Conservation (phyloP, 1,140 invertebrate genomes). For the Dendroctonus ponderosae region DNA sequence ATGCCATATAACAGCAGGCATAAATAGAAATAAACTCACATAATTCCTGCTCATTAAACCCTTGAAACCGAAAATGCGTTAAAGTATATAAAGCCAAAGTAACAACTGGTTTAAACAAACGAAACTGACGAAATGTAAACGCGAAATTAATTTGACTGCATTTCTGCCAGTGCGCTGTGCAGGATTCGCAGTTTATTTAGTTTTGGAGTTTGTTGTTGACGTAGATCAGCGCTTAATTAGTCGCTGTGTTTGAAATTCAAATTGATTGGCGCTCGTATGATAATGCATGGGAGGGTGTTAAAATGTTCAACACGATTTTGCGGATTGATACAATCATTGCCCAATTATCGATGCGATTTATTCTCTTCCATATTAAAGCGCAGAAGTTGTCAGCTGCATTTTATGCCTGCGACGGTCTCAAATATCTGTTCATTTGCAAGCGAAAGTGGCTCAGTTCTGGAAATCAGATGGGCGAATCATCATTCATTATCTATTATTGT, state of each 20-base stretch:
- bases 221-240: conserved; percentile 17
- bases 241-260: conserved; percentile 18
- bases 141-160: conserved; percentile 10
- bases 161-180: conserved; percentile 7
- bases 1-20: too few relatives aligned
- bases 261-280: conserved; percentile 12
- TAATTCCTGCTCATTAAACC: conserved; percentile 3
- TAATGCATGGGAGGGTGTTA: conserved; percentile 10
- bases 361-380: too few relatives aligned
- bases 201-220: conserved; percentile 16
- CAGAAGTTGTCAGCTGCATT: too few relatives aligned
- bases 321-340: conserved; percentile 5
- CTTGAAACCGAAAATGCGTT: conserved; percentile 8
- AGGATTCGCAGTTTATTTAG: conserved; percentile 14
- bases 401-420: too few relatives aligned
- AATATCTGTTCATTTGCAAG: too few relatives aligned
- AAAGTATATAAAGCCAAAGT: conserved; percentile 8
- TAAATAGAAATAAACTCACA: neutral
- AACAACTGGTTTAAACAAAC: conserved; percentile 11
- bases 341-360: too few relatives aligned
- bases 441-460: too few relatives aligned
- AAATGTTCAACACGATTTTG: conserved; percentile 6
- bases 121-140: conserved; percentile 8
- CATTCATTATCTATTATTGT: too few relatives aligned
- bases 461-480: too few relatives aligned